Evolutionary conservation across 2,888 invertebrate genomes (phyloP), one percentile per base, ranked within the genome.

Genomic region (Pelosia muscerda): DNA sequence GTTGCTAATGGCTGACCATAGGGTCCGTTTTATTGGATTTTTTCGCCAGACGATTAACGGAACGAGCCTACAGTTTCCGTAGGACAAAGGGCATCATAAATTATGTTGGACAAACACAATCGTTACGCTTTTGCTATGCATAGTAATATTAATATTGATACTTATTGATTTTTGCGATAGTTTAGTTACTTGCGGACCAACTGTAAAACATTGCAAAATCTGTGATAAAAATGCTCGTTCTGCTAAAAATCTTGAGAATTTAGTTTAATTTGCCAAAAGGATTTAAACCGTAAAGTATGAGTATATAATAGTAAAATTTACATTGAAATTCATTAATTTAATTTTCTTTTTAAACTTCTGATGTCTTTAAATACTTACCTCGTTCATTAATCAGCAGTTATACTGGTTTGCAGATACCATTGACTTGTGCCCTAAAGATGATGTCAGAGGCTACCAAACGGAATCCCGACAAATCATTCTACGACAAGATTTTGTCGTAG

Each of bases 51-150:
- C 89, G 89, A 93, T 93, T 92, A 93, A 90, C 84, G 89, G 73
- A 87, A 88, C 89, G 86, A 88, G 95, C 94, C 94, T 90, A 83
- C 92, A 88, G 90, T 88, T 92, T 93, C 90, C 90, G 91, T 86
- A 88, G 88, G 89, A 94, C 92, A 94, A 94, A 90, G 83, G 79
- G 66, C 74, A 81, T 84, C 90, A 94, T 94, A 93, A 94, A 94
- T 93, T 91, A 90, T 90, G 79, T 90, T 89, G 88, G 86, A 89
- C 89, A 90, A 92, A 92, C 85, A 91, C 81, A 86, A 88, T 88
- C 81, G 86, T 87, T 87, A 85, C 84, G 85, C 79, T 83, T 86
- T 86, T 76, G 84, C 84, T 90, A 88, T 87, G 88, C 89, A 84
- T 88, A 81, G 80, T 79, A 72, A 77, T 81, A 81, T 72, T 63